phyloP scores from a whole-genome alignment of 2,797 vertebrate genomes.

The Amniataba percoides region DNA sequence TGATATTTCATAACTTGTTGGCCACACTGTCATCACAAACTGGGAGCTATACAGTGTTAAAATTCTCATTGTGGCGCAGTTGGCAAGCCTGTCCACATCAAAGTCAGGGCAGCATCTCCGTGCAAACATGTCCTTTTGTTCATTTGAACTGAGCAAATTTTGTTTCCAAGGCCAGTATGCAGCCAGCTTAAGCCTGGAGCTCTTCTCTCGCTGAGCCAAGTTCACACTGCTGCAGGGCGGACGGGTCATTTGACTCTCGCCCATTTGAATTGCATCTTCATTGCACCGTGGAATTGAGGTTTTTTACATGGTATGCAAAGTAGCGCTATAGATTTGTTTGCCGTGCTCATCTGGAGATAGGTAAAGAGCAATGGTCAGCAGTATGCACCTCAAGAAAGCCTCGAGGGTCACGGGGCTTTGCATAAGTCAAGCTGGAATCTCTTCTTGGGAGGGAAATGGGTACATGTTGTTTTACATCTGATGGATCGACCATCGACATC shows the following conservation, averaged over 20 bases:
- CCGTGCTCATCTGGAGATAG: slow-evolving; percentile 47
- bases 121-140: slow-evolving; percentile 47
- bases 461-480: slow-evolving; percentile 64
- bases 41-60: neutral
- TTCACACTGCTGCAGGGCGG: slow-evolving; percentile 36
- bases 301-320: slow-evolving; percentile 76
- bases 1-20: neutral
- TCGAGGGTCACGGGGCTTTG: slow-evolving; percentile 72
- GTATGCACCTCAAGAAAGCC: slow-evolving; percentile 49
- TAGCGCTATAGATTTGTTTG: slow-evolving; percentile 75
- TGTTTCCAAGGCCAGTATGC: slow-evolving; percentile 18
- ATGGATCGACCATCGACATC: slow-evolving; percentile 47
- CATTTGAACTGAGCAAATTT: slow-evolving; percentile 34
- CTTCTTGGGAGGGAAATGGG: slow-evolving; percentile 50
- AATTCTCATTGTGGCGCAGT: slow-evolving; percentile 7
- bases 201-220: slow-evolving; percentile 48
- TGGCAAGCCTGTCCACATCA: slow-evolving; percentile 29
- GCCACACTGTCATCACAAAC: slow-evolving; percentile 18
- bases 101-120: slow-evolving; percentile 11
- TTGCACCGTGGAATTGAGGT: slow-evolving; percentile 55
- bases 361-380: slow-evolving; percentile 69
- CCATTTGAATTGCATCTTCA: slow-evolving; percentile 71
- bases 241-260: slow-evolving; percentile 63
- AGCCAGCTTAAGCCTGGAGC: slow-evolving; percentile 37
- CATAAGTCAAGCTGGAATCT: slow-evolving; percentile 64